Percentiles rank a stretch among this genome's conserved stretches.
Conservation (phyloP, 2,113 vertebrate genomes). For the Megaceryle torquata region DNA sequence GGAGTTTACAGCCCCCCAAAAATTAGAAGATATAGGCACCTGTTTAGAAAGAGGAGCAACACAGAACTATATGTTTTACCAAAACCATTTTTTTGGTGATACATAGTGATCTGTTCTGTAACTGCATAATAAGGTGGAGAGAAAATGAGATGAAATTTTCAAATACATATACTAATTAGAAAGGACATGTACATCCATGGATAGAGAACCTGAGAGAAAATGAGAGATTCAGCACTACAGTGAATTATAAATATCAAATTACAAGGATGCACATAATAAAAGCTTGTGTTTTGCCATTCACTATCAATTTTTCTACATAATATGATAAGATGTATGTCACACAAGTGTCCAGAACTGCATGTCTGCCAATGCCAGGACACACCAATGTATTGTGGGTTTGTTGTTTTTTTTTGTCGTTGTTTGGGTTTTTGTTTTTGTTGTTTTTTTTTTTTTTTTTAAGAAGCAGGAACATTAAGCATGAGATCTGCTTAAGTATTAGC, state of each 20-base stretch:
- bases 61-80: not conserved
- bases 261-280: slow-evolving; percentile 72
- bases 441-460: slow-evolving; percentile 12
- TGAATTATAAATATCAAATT: slow-evolving; percentile 82
- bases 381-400: not conserved
- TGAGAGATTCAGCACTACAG: slow-evolving; percentile 66
- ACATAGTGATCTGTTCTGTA: not conserved
- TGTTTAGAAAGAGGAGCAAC: not conserved
- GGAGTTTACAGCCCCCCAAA: not conserved
- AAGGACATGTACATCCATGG: slow-evolving; percentile 68
- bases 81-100: slow-evolving; percentile 16
- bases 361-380: slow-evolving; percentile 56
- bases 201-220: slow-evolving; percentile 68
- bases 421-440: not conserved
- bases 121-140: slow-evolving; percentile 29
- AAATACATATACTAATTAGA: slow-evolving; percentile 75
- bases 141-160: slow-evolving; percentile 61
- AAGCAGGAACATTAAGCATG: slow-evolving; percentile 42
- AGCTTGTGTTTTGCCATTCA: slow-evolving; percentile 76
- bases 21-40: not conserved
- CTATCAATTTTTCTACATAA: slow-evolving; percentile 71
- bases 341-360: slow-evolving; percentile 69
- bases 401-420: no score
- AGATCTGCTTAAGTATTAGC: slow-evolving; percentile 33
- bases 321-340: slow-evolving; percentile 71